phyloP scores from a whole-genome alignment of 2,888 invertebrate species.

The Macropis europaea region DNA sequence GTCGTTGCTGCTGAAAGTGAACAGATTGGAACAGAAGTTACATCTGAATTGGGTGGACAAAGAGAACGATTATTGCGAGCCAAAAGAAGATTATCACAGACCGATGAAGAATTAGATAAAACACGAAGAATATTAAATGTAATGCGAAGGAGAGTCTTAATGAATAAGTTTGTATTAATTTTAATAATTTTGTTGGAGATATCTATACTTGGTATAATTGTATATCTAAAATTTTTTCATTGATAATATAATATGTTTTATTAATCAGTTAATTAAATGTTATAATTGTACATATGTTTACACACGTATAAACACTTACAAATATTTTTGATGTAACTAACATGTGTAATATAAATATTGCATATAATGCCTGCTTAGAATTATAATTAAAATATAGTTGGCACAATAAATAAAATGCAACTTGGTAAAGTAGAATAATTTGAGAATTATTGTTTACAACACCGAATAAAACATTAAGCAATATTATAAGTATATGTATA shows the following conservation, averaged over 20 bases:
- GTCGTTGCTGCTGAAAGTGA: conserved; percentile 90
- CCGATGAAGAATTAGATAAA: conserved; percentile 86
- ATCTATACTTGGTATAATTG: conserved; percentile 83
- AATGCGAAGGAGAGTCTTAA: conserved; percentile 86
- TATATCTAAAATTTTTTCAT: conserved; percentile 84
- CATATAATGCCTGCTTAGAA: not conserved
- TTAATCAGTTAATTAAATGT: not conserved
- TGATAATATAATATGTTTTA: conserved; percentile 45
- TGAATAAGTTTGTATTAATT: conserved; percentile 88
- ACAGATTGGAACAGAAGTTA: conserved; percentile 88
- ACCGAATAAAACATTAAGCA: not conserved
- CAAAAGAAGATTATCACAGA: conserved; percentile 85
- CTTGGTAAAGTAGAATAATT: not conserved
- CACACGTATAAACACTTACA: not conserved
- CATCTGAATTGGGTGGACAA: conserved; percentile 88
- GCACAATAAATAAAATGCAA: not conserved
- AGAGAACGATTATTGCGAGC: conserved; percentile 87
- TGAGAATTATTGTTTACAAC: not conserved
- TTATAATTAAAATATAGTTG: conserved; percentile 5
- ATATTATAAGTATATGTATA: too few species aligned
- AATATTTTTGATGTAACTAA: not conserved
- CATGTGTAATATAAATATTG: not conserved
- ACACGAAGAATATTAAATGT: conserved; percentile 84
- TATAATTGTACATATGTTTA: not conserved
- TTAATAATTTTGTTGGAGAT: conserved; percentile 88